Evolutionary conservation across 2,888 invertebrate species (phyloP).

Genomic region (Cosmopolites sordidus): DNA sequence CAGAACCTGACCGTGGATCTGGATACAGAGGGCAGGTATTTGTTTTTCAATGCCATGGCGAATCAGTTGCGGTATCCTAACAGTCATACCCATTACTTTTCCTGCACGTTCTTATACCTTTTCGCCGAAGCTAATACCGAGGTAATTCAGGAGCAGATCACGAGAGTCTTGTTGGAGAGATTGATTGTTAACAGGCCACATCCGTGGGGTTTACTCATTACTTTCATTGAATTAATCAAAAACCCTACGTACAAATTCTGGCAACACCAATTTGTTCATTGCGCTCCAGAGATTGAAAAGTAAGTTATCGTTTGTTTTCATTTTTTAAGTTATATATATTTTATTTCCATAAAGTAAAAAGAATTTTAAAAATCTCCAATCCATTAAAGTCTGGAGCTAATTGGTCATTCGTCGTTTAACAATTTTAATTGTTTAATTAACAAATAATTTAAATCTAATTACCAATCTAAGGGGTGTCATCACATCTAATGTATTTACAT

Average conservation of each 20-base stretch:
- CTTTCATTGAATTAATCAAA: conserved; percentile 98
- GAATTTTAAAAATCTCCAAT: no score
- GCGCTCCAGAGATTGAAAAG: conserved; percentile 99
- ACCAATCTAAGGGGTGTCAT: no score
- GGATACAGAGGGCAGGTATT: conserved; percentile 95
- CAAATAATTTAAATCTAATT: no score
- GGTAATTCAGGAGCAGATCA: conserved; percentile 97
- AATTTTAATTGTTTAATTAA: no score
- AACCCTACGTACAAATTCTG: conserved; percentile 98
- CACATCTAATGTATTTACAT: no score
- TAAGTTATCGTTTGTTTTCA: no score
- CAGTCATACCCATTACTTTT: conserved; percentile 99
- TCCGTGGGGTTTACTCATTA: conserved; percentile 98
- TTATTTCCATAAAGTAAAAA: no score
- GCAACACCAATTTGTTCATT: conserved; percentile 98
- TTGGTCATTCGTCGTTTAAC: no score
- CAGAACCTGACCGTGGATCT: conserved; percentile 97
- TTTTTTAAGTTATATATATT: no score
- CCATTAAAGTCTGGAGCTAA: no score
- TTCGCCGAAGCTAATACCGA: conserved; percentile 97
- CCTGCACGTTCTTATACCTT: conserved; percentile 92
- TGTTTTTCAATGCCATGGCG: conserved; percentile 97
- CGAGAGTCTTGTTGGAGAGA: conserved; percentile 90
- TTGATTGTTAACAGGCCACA: conserved; percentile 98
- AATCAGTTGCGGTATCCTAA: conserved; percentile 99